phyloP scores from a whole-genome alignment of 2,888 invertebrate genomes.

The Rhagophthalmus giganteus region DNA sequence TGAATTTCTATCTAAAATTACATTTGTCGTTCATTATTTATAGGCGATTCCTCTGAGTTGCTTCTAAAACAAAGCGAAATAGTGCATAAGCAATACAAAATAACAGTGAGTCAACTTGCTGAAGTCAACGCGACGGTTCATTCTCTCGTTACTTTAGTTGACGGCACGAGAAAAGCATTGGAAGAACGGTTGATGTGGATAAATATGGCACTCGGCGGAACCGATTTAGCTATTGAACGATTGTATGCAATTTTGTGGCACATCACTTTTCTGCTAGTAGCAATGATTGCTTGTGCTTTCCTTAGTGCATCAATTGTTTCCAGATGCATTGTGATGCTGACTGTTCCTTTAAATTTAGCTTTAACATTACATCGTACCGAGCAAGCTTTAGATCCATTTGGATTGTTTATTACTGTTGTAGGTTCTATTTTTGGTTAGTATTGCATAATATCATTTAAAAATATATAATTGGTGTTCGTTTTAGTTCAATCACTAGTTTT shows the following conservation, averaged over 20 bases:
- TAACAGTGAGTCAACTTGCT: constrained; percentile 56
- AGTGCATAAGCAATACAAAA: constrained; percentile 56
- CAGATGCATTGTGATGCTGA: constrained; percentile 43
- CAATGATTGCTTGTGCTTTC: constrained; percentile 53
- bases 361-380: constrained; percentile 44
- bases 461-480: constrained; percentile 17
- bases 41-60: constrained; percentile 53
- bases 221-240: constrained; percentile 50
- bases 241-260: constrained; percentile 51
- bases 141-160: constrained; percentile 47
- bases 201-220: constrained; percentile 50
- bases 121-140: constrained; percentile 61
- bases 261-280: constrained; percentile 45
- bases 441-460: neutral
- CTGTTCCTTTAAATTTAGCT: constrained; percentile 49
- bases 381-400: constrained; percentile 41
- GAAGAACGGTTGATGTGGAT: constrained; percentile 52
- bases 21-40: no score
- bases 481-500: constrained; percentile 37
- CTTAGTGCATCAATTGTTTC: constrained; percentile 44
- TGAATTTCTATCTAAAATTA: no score
- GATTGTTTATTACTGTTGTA: constrained; percentile 36
- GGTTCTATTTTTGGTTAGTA: constrained; percentile 15
- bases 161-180: constrained; percentile 47
- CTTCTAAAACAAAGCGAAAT: constrained; percentile 57